phyloP scores from a whole-genome alignment of 2,113 vertebrate genomes.

The Struthio camelus region DNA sequence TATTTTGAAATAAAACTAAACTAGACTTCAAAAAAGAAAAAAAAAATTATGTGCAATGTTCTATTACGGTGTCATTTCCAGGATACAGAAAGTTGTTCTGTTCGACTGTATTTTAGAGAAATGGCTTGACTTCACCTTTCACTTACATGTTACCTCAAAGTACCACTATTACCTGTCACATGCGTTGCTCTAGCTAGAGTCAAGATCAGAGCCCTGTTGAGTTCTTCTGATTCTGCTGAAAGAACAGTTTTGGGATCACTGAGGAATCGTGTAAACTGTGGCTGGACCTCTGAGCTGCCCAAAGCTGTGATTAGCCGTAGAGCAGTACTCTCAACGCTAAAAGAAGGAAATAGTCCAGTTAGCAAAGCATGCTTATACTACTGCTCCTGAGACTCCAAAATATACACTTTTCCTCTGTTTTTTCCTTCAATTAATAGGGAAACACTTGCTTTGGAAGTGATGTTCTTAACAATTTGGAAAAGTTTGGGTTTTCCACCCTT shows the following conservation, averaged over 20 bases:
- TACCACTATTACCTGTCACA: slow-evolving; percentile 85
- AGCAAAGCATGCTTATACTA: neutral
- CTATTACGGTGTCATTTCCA: neutral
- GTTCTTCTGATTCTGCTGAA: slow-evolving; percentile 95
- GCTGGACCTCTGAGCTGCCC: slow-evolving; percentile 96
- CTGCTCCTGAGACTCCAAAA: neutral
- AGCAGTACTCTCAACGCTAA: slow-evolving; percentile 96
- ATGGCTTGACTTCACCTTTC: neutral
- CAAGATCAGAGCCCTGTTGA: slow-evolving; percentile 95
- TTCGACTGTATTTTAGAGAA: neutral
- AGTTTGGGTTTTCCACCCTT: neutral
- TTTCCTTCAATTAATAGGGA: neutral
- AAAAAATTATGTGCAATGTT: neutral
- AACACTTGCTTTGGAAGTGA: neutral
- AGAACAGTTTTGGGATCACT: slow-evolving; percentile 95
- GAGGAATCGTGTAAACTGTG: slow-evolving; percentile 96
- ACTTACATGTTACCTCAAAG: no score
- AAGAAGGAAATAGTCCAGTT: slow-evolving; percentile 21
- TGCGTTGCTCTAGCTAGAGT: slow-evolving; percentile 97
- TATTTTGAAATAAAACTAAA: neutral
- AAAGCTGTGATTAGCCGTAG: slow-evolving; percentile 93
- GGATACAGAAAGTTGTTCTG: no score
- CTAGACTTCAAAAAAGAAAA: neutral
- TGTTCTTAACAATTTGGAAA: neutral
- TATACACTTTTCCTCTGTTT: neutral